Percentiles rank a stretch among this genome's conserved stretches.
Evolutionary conservation across 2,888 invertebrate species (phyloP).

Genomic region (Eristalis pertinax): DNA sequence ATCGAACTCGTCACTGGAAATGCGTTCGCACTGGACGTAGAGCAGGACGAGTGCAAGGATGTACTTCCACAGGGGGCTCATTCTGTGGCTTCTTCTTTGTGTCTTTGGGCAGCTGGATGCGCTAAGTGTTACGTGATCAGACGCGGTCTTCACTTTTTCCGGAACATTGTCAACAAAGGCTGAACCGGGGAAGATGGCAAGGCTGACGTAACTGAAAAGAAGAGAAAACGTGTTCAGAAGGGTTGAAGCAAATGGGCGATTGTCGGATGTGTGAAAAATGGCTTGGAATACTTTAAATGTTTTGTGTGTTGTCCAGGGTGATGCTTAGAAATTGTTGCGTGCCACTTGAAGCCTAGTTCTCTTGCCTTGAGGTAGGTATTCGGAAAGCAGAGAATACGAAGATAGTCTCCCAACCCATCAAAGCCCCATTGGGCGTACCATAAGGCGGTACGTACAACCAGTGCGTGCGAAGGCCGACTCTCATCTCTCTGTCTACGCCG

Average conservation of each 20-base stretch:
- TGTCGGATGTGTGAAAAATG: too few relatives aligned
- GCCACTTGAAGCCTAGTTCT: too few relatives aligned
- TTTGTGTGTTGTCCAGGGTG: too few relatives aligned
- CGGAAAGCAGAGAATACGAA: too few relatives aligned
- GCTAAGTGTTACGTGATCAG: not conserved
- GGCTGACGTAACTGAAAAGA: slow-evolving; percentile 9
- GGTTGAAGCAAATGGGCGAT: not conserved
- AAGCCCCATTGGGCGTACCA: too few relatives aligned
- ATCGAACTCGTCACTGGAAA: slow-evolving; percentile 13
- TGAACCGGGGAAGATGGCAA: not conserved
- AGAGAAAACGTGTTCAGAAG: not conserved
- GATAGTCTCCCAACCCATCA: too few relatives aligned
- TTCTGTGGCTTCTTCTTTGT: not conserved
- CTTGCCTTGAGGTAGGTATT: too few relatives aligned
- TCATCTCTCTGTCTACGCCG: too few relatives aligned
- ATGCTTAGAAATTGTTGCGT: too few relatives aligned
- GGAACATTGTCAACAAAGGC: slow-evolving; percentile 44
- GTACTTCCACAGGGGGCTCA: not conserved
- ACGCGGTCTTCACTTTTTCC: slow-evolving; percentile 37
- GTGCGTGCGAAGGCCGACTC: too few relatives aligned
- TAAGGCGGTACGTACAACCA: too few relatives aligned
- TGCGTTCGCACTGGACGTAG: not conserved
- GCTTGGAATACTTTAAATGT: too few relatives aligned
- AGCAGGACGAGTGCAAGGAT: not conserved
- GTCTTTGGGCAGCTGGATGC: not conserved